Percentiles rank a stretch among this genome's conserved stretches.
phyloP scores from a whole-genome alignment of 2,797 vertebrate species.

The Acipenser ruthenus region DNA sequence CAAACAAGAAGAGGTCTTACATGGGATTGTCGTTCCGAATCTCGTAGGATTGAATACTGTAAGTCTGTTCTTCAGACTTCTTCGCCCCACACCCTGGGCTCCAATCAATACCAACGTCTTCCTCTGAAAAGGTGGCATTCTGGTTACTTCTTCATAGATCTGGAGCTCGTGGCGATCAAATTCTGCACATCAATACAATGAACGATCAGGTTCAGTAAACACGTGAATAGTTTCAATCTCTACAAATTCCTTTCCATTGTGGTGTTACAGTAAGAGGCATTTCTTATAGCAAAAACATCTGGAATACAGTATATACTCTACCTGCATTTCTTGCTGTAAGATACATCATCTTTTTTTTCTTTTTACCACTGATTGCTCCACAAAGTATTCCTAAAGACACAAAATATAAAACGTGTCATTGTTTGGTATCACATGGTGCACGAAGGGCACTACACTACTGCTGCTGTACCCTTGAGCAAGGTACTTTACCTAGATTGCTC shows the following conservation, averaged over 20 bases:
- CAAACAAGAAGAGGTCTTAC: slow-evolving; percentile 58
- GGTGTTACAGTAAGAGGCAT: no score
- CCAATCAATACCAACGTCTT: slow-evolving; percentile 94
- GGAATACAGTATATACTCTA: slow-evolving; percentile 27
- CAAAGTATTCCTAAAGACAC: slow-evolving; percentile 76
- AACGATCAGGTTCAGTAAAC: background rate
- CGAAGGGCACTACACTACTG: background rate
- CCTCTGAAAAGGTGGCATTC: slow-evolving; percentile 97
- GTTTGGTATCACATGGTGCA: slow-evolving; percentile 7
- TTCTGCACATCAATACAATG: slow-evolving; percentile 52
- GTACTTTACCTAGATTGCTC: no score
- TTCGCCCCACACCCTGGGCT: slow-evolving; percentile 91
- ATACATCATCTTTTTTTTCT: slow-evolving; percentile 98
- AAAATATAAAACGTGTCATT: background rate
- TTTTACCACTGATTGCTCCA: slow-evolving; percentile 79
- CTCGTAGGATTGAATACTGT: slow-evolving; percentile 82
- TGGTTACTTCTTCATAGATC: slow-evolving; percentile 94
- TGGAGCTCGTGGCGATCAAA: slow-evolving; percentile 98
- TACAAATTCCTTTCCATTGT: no score
- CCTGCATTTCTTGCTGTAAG: slow-evolving; percentile 95
- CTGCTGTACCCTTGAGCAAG: no score
- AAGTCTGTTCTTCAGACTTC: slow-evolving; percentile 95
- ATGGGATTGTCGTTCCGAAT: slow-evolving; percentile 94
- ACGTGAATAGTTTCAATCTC: no score
- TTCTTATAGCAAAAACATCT: background rate